A percentile compares a stretch with the other conserved stretches of the same genome.
Conservation (phyloP, 2,113 vertebrate genomes). For the Gorsachius goisagi region DNA sequence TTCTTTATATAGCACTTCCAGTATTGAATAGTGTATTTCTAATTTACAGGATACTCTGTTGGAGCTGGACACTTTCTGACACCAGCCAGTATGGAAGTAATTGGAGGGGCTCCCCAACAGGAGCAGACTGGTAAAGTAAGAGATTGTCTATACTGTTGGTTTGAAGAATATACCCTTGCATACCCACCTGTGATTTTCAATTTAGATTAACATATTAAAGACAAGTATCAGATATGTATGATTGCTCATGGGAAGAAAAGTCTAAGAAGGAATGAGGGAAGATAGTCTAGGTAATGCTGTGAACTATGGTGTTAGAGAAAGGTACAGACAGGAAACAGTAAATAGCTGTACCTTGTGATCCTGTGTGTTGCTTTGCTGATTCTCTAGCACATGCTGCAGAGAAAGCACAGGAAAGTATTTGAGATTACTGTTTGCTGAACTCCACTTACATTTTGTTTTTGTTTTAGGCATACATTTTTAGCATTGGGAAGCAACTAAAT, state of each 20-base stretch:
- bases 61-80: slow-evolving; percentile 87
- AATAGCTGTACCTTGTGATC: neutral
- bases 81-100: slow-evolving; percentile 76
- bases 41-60: slow-evolving; percentile 88
- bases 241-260: neutral
- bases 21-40: neutral
- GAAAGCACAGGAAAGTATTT: neutral
- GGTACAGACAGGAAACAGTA: neutral
- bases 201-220: neutral
- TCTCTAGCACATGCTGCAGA: neutral
- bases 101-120: slow-evolving; percentile 92
- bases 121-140: slow-evolving; percentile 94
- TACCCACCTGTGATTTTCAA: neutral
- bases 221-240: neutral
- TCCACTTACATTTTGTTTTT: neutral
- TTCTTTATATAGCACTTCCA: neutral
- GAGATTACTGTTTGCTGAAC: neutral
- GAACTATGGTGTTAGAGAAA: neutral
- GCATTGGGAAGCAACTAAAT: slow-evolving; percentile 66
- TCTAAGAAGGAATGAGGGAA: neutral
- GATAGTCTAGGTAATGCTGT: neutral
- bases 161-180: neutral
- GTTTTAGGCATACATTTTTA: slow-evolving; percentile 87
- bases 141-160: neutral
- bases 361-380: neutral